phyloP scores from a whole-genome alignment of 2,888 invertebrate species.

The Tetragnatha montana region DNA sequence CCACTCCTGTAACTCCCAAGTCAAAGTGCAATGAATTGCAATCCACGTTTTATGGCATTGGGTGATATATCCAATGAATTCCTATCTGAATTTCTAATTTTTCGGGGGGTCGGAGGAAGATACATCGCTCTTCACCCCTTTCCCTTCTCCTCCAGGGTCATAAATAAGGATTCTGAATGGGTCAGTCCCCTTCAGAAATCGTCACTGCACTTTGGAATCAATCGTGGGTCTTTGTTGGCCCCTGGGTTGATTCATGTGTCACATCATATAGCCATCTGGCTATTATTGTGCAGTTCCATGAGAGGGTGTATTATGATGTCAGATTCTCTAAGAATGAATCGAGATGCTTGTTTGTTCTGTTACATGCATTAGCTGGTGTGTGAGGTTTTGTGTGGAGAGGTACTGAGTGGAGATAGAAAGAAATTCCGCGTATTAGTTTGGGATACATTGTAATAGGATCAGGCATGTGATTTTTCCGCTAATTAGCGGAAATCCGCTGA shows the following conservation, averaged over 20 bases:
- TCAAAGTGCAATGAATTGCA: neutral
- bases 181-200: neutral
- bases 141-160: neutral
- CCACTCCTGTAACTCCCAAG: neutral
- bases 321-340: no score
- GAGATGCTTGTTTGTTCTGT: no score
- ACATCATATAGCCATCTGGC: neutral
- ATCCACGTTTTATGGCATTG: neutral
- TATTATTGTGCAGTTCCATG: no score
- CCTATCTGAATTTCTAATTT: constrained; percentile 40
- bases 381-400: no score
- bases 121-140: neutral
- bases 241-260: neutral
- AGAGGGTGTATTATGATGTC: no score
- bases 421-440: no score
- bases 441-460: no score
- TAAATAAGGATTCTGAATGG: neutral
- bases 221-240: neutral
- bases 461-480: no score
- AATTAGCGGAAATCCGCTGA: no score
- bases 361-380: no score
- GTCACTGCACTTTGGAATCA: neutral
- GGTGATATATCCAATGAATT: constrained; percentile 7
- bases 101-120: neutral
- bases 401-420: no score